A percentile compares a stretch with the other conserved stretches of the same genome.
phyloP scores from a whole-genome alignment of 2,888 invertebrate species.

The Glyphotaelius pellucidus region DNA sequence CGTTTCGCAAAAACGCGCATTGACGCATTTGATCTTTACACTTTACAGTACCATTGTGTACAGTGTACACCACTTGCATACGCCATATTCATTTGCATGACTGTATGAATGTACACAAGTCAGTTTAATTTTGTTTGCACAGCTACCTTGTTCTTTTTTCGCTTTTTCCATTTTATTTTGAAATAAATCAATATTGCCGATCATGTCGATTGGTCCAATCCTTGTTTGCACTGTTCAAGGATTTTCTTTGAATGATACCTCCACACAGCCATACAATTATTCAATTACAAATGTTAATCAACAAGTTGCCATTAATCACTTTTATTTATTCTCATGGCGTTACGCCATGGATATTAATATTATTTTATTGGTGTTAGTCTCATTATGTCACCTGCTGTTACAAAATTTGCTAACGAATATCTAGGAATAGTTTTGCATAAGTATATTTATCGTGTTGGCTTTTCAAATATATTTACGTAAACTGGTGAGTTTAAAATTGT shows the following conservation, averaged over 20 bases:
- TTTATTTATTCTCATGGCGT: neutral
- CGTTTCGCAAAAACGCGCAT: neutral
- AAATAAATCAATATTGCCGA: neutral
- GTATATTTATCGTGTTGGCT: neutral
- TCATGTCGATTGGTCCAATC: neutral
- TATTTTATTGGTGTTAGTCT: neutral
- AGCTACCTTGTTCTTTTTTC: neutral
- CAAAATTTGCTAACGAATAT: neutral
- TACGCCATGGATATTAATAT: neutral
- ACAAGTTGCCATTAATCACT: neutral
- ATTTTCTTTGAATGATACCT: neutral
- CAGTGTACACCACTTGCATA: too few relatives aligned
- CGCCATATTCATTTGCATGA: neutral
- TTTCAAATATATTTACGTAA: neutral
- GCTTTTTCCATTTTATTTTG: conserved; percentile 16
- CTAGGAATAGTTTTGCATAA: neutral
- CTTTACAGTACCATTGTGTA: neutral
- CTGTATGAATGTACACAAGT: neutral
- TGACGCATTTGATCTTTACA: conserved; percentile 17
- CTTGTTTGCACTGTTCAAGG: conserved; percentile 22
- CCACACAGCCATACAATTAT: neutral
- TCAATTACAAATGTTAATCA: neutral
- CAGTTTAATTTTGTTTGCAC: neutral
- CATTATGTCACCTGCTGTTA: neutral
- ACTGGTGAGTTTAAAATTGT: neutral